Evolutionary conservation across 2,797 vertebrate genomes (phyloP), one percentile per base, ranked within the genome.

Genomic region (Graptemys geographica): DNA sequence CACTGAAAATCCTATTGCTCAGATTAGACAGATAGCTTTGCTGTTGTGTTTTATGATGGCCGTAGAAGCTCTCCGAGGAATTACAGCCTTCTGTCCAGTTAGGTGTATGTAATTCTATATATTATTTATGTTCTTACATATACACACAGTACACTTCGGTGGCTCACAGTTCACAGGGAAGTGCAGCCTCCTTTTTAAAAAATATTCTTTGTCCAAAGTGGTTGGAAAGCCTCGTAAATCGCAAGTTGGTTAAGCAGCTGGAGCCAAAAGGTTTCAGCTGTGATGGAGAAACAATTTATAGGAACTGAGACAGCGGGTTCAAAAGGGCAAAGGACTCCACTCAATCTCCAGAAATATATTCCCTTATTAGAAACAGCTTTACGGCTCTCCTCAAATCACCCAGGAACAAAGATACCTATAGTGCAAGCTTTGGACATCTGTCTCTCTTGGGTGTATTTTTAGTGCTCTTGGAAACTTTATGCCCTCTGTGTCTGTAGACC

Each of bases 291-390:
- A 74, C 13, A 6, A 88, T 88, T 91, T 95, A 92, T 33, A 87
- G 72, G 85, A 90, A 86, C 76, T 1, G 80, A 74, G 25, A 47
- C 51, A 13, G 44, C 33, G 65, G 65, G 81, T 83, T 93, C 94
- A 91, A 78, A 84, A 79, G 55, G 84, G 90, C 79, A 94, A 93
- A 94, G 69, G 82, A 86, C 89, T 93, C 76, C 55, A 81, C 76
- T 95, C 79, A 19, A 81, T 96, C 84, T 90, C 82, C 79, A 85
- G 55, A 97, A 96, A 93, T 90, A 87, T 25, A 89, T 33, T 1
- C 25, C 41, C 65, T 83, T 94, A 96, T 93, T 92, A 87, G 86
- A 93, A 90, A 0, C 79, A 90, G 72, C 57, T 90, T 95, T 79
- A 87, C 6, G 59, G 51, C 19, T 94, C 72, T 28, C 84, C 27